These are phyloP conservation scores for Huso huso DNA, from an alignment of 2,797 vertebrate genomes.

Conservation along the genomic window DNA sequence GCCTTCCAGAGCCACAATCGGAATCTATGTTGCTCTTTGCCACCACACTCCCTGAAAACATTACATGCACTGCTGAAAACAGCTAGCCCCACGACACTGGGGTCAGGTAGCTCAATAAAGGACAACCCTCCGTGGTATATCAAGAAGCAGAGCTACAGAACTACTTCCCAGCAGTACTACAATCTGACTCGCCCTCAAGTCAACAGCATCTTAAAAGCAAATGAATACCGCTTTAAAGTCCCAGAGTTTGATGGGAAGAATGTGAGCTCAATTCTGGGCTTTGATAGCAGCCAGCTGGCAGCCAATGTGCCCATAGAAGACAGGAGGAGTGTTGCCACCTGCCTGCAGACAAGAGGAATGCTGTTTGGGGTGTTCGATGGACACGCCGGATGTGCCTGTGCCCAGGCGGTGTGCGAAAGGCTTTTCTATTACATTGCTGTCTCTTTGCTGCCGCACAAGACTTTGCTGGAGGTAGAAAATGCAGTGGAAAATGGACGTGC, in stretches of 20 bases:
- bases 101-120: slow-evolving; percentile 2
- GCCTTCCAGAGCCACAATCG: slow-evolving; percentile 75
- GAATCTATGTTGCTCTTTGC: slow-evolving; percentile 53
- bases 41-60: slow-evolving; percentile 34
- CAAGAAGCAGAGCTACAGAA: no score
- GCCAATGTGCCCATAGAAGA: slow-evolving; percentile 97
- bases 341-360: slow-evolving; percentile 92
- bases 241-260: slow-evolving; percentile 99
- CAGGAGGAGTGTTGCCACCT: slow-evolving; percentile 87
- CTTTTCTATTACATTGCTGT: slow-evolving; percentile 96
- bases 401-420: slow-evolving; percentile 91
- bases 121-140: no score
- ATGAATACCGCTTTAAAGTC: slow-evolving; percentile 96
- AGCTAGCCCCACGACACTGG: not conserved
- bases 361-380: slow-evolving; percentile 93
- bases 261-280: slow-evolving; percentile 87
- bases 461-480: slow-evolving; percentile 89
- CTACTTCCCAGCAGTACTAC: slow-evolving; percentile 55
- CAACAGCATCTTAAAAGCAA: slow-evolving; percentile 96
- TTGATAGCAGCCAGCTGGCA: slow-evolving; percentile 95
- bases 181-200: slow-evolving; percentile 89
- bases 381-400: slow-evolving; percentile 92
- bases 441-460: slow-evolving; percentile 84
- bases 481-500: slow-evolving; percentile 83
- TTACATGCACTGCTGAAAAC: not conserved